A percentile compares a stretch with the other conserved stretches of the same genome.
Evolutionary conservation across 1,140 invertebrate species (phyloP).

Genomic region (Colletes latitarsis): DNA sequence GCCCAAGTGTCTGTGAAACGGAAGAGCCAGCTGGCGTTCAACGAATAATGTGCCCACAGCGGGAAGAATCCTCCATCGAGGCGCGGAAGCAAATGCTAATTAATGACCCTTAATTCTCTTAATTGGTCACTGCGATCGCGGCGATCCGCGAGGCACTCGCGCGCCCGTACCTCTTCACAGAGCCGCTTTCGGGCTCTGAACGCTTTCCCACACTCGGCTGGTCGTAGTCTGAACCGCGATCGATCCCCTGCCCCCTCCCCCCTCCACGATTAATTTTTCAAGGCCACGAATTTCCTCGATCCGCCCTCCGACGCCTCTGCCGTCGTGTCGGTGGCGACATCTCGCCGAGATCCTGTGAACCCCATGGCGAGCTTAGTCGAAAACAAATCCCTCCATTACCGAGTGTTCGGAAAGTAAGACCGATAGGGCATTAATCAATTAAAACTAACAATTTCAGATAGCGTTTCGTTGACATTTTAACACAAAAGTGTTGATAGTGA

Average conservation of each 20-base stretch:
- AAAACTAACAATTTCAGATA: no score
- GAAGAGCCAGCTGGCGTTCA: slow-evolving; percentile 69
- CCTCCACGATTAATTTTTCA: slow-evolving; percentile 40
- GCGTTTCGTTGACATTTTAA: no score
- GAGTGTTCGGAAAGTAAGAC: neutral
- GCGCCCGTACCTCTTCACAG: slow-evolving; percentile 32
- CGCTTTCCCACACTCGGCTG: slow-evolving; percentile 54
- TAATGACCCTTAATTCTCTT: slow-evolving; percentile 81
- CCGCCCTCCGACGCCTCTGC: no score
- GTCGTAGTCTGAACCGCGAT: slow-evolving; percentile 17
- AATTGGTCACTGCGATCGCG: slow-evolving; percentile 75
- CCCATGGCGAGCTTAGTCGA: slow-evolving; percentile 60
- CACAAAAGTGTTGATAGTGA: no score
- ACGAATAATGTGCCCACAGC: slow-evolving; percentile 76
- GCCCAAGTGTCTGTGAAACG: slow-evolving; percentile 50
- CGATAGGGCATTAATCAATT: no score
- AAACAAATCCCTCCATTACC: slow-evolving; percentile 61
- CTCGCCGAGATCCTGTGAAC: slow-evolving; percentile 52
- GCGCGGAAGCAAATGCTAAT: slow-evolving; percentile 80
- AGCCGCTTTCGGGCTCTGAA: slow-evolving; percentile 16
- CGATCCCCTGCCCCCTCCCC: slow-evolving; percentile 34
- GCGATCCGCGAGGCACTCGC: slow-evolving; percentile 61
- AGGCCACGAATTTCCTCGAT: slow-evolving; percentile 16
- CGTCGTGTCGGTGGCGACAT: slow-evolving; percentile 64
- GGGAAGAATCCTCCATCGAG: slow-evolving; percentile 71